Evolutionary conservation across 2,113 vertebrate species (phyloP).

Genomic region (Neodontobutis hainanensis): DNA sequence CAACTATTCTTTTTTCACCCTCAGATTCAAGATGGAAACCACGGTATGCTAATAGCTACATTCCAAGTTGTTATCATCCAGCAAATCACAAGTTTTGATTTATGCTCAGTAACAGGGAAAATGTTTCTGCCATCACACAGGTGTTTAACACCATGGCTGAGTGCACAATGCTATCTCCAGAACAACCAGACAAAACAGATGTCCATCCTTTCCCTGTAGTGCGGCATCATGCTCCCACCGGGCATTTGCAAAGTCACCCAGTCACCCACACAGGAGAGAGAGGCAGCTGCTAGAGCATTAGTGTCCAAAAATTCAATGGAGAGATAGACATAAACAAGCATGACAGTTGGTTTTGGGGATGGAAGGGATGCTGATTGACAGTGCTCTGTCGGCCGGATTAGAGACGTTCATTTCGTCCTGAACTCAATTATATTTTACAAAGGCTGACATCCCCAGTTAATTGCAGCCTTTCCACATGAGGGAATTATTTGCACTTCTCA

Average conservation of each 20-base stretch:
- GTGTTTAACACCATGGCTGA: constrained; percentile 56
- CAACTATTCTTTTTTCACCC: constrained; percentile 53
- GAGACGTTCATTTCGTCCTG: constrained; percentile 80
- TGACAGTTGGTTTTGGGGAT: constrained; percentile 74
- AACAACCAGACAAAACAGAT: constrained; percentile 58
- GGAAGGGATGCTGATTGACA: constrained; percentile 78
- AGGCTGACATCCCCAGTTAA: constrained; percentile 84
- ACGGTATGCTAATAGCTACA: constrained; percentile 50
- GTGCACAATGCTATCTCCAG: constrained; percentile 53
- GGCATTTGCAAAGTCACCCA: constrained; percentile 49
- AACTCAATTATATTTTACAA: constrained; percentile 86
- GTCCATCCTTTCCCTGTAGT: constrained; percentile 46
- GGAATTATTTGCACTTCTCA: constrained; percentile 82
- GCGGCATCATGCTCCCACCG: constrained; percentile 38
- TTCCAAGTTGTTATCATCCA: constrained; percentile 32
- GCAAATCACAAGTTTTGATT: constrained; percentile 30
- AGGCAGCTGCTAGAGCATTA: constrained; percentile 71
- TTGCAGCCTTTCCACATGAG: constrained; percentile 83
- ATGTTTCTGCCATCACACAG: constrained; percentile 49
- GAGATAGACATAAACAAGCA: constrained; percentile 74
- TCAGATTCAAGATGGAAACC: constrained; percentile 51
- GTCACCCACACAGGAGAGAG: constrained; percentile 64
- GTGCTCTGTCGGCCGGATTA: constrained; percentile 79
- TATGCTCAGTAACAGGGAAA: constrained; percentile 47
- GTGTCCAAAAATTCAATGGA: constrained; percentile 60